A percentile compares a stretch with the other conserved stretches of the same genome.
Conservation (phyloP, 1,140 invertebrate genomes). For the Cydia fagiglandana region DNA sequence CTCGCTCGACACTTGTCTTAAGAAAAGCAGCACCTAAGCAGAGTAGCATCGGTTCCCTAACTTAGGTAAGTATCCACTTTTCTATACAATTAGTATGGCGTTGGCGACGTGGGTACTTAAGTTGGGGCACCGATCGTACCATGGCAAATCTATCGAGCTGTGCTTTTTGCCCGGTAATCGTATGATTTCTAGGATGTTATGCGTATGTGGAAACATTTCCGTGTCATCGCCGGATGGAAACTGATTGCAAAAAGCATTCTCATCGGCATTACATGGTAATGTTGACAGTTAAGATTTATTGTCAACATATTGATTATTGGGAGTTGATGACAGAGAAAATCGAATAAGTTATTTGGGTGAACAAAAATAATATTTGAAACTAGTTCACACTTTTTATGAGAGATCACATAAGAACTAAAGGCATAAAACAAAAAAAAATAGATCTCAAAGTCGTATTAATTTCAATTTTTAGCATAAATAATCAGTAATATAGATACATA, state of each 20-base stretch:
- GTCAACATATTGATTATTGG: not conserved
- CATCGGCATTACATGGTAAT: conserved; percentile 17
- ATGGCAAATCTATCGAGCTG: not conserved
- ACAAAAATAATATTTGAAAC: no score
- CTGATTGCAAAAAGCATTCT: conserved; percentile 13
- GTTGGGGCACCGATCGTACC: not conserved
- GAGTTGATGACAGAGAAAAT: not conserved
- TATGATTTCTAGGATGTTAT: conserved; percentile 32
- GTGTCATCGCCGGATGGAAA: conserved; percentile 19
- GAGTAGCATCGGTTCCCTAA: no score
- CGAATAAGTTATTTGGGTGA: no score
- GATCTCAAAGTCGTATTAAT: no score
- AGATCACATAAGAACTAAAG: no score
- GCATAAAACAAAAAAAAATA: no score
- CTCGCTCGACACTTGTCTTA: not conserved
- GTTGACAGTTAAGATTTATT: not conserved
- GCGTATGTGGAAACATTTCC: conserved; percentile 20
- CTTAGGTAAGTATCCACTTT: no score
- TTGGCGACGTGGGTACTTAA: no score
- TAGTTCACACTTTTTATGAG: no score
- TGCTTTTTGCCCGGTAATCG: conserved; percentile 19
- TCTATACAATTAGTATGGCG: no score
- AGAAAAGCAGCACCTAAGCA: not conserved
- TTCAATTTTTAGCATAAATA: no score
- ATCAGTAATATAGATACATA: no score